Base-by-base conservation (phyloP, 2,113 vertebrate genomes). In the Ivindomyrus marchei region DNA sequence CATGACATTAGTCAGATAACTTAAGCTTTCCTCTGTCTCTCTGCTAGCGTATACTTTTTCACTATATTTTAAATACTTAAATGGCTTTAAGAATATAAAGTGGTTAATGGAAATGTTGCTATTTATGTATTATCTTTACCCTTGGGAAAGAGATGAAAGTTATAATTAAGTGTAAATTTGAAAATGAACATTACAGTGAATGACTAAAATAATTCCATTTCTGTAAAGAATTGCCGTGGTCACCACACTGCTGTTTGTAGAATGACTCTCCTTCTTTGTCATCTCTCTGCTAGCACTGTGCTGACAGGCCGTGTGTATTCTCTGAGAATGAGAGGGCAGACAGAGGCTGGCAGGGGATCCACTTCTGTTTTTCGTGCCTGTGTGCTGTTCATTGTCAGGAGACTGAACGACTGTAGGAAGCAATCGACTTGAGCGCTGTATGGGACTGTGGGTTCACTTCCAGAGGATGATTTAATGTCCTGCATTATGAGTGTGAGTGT, bases 351-450 rank as follows among this genome's bases (percentile, higher is more conserved):
- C 46, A 74, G 31, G 85, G 66, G 27, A 42, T 3, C 7, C 47
- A 21, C 13, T 86, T 80, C 56, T 80, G 21, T 52, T 58, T 27
- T 2, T 7, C 19, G 27, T 80, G 87, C 70, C 89, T 66, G 46
- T 42, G 88, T 9, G 83, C 90, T 92, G 92, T 15, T 91, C 88
- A 85, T 88, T 90, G 91, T 92, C 91, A 66, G 2, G 58, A 88
- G n/a, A n/a, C 42, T 45, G 87, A 90, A 80, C 70, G 88, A 89
- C 89, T 87, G 85, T 87, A 88, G 91, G 91, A 91, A 91, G 87
- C 85, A 85, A 31, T 90, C 85, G 46, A 91, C 87, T 90, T 80
- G 39, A 83, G 88, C 77, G 47, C 87, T 90, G 84, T 70, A 58
- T 27, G 42, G 85, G 89, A 84, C 42, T 90, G 90, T 42, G 58